Evolutionary conservation across 2,888 invertebrate genomes (phyloP), one percentile per base, ranked within the genome.

Genomic region (Chromoteleia sp.): DNA sequence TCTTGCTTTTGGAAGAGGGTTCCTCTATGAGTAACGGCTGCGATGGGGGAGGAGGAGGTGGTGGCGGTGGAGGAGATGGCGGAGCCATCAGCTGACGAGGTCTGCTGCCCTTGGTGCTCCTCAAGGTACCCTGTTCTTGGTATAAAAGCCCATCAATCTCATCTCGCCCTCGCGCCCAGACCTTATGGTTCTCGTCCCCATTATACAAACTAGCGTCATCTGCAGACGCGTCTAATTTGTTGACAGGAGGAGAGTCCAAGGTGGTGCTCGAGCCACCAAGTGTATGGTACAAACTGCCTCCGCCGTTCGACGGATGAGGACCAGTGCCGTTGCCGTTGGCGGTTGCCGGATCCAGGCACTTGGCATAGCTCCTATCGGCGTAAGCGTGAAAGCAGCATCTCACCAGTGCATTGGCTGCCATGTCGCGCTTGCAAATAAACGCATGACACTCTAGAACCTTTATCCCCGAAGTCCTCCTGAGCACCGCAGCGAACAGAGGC

Each of bases 361-460:
- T 96, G 50, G 97, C 98, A 91, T 98, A 98, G 84, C 97, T 97
- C 86, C 97, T 97, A 92, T 98, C 98, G 0, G 98, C 98, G 92
- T 98, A 99, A 58, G 98, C 98, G 93, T 98, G 98, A 93, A 99
- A 99, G 93, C 98, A 98, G 92, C 98, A 98, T 87, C 98, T 94
- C 83, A 99, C 99, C 89, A 99, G 94, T 86, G 99, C 99, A 92
- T 99, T 98, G 83, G 99, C 99, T 52, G 99, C 99, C 90, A 98
- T 97, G 92, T 98, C 98, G 74, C 98, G 95, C 87, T 98, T 97
- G 92, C 98, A 98, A 89, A 99, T 98, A 92, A 99, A 99, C 83
- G 98, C 98, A 93, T 99, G 99, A 93, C 99, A 99, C 93, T 99
- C 99, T 83, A 99, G 94, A 71, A 98, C 98, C 92, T 99, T 99